These are phyloP conservation scores for Microcebus murinus DNA, from an alignment of 2,113 vertebrate species.

Conservation along the genomic window DNA sequence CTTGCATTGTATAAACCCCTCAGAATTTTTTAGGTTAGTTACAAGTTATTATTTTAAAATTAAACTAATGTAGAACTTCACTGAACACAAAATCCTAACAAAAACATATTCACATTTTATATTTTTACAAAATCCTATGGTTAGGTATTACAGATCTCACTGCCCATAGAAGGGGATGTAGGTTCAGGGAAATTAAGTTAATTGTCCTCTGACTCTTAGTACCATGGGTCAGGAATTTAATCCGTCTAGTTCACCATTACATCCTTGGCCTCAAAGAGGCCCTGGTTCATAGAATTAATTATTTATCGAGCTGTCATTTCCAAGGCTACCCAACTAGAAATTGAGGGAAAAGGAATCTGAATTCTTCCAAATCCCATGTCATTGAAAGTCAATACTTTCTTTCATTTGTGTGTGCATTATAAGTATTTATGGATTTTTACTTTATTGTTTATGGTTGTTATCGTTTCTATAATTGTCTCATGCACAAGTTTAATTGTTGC, in stretches of 20 bases:
- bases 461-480: not conserved
- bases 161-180: not conserved
- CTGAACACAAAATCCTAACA: not conserved
- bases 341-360: not conserved
- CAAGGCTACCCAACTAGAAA: not conserved
- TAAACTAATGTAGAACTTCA: not conserved
- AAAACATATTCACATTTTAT: not conserved
- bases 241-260: not conserved
- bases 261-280: not conserved
- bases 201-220: not conserved
- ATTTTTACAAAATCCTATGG: not conserved
- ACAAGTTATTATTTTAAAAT: slow-evolving; percentile 26
- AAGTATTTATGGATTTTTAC: not conserved
- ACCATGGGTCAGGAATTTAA: not conserved
- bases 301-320: not conserved
- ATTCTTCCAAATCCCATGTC: not conserved
- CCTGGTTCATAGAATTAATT: not conserved
- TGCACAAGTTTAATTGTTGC: not conserved
- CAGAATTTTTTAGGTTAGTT: not conserved
- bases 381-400: not conserved
- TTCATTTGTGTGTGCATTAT: not conserved
- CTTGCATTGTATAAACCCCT: not conserved
- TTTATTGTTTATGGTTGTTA: not conserved
- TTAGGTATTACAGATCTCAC: not conserved
- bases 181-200: not conserved